A percentile compares a stretch with the other conserved stretches of the same genome.
These are phyloP conservation scores for Triplophysa dalaica DNA, from an alignment of 2,113 vertebrate genomes.

Conservation along the genomic window DNA sequence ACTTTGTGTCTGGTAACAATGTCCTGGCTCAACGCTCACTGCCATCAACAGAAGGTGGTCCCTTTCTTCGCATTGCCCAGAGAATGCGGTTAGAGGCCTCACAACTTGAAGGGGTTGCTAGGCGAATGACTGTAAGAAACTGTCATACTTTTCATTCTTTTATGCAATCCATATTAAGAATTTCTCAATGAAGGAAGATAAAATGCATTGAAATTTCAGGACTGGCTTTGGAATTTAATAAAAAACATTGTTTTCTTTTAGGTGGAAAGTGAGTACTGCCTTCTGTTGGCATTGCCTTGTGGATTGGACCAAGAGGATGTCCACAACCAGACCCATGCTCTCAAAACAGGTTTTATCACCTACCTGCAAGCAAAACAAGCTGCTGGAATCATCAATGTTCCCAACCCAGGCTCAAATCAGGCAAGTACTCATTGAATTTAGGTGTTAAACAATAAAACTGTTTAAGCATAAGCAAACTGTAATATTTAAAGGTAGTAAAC, in stretches of 20 bases:
- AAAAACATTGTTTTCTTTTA: constrained; percentile 54
- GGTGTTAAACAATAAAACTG: background rate
- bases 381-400: constrained; percentile 97
- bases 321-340: constrained; percentile 91
- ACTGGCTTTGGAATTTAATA: background rate
- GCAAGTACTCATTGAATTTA: constrained; percentile 62
- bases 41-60: constrained; percentile 88
- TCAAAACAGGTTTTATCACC: constrained; percentile 96
- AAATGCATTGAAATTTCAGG: background rate
- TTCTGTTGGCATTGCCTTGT: constrained; percentile 92
- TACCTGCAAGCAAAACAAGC: constrained; percentile 98
- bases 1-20: constrained; percentile 96
- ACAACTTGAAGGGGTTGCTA: constrained; percentile 91
- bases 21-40: constrained; percentile 91
- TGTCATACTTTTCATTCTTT: background rate
- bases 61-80: constrained; percentile 92
- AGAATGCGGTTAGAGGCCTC: constrained; percentile 95
- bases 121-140: constrained; percentile 90
- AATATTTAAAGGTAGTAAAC: too few relatives aligned
- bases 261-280: constrained; percentile 97
- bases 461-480: background rate
- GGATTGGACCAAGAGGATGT: constrained; percentile 97
- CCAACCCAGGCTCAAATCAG: constrained; percentile 98
- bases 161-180: background rate
- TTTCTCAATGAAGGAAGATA: background rate